A percentile compares a stretch with the other conserved stretches of the same genome.
Conservation (phyloP, 2,797 vertebrate genomes). For the Lophotriccus pileatus region DNA sequence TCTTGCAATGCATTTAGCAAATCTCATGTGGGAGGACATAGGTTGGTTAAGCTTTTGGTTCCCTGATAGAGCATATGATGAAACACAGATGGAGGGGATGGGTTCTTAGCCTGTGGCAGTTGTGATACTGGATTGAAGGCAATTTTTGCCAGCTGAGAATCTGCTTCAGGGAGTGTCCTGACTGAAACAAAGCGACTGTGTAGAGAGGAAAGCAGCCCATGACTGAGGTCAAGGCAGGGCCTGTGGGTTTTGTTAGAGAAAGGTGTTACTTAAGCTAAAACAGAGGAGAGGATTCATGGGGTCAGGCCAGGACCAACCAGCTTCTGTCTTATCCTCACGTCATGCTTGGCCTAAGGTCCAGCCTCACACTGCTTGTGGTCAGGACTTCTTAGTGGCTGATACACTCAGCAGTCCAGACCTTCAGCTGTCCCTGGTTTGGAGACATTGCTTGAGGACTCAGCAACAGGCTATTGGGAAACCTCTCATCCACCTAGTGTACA, state of each 20-base stretch:
- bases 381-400: neutral
- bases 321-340: neutral
- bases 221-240: neutral
- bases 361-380: neutral
- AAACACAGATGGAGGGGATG: neutral
- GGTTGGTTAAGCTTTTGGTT: neutral
- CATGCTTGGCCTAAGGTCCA: neutral
- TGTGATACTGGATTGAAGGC: neutral
- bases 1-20: neutral
- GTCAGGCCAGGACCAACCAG: neutral
- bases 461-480: neutral
- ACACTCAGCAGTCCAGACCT: neutral
- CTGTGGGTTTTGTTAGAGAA: neutral
- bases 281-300: neutral
- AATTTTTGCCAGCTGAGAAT: neutral
- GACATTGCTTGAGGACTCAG: neutral
- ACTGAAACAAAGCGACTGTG: neutral
- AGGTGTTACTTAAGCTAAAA: neutral
- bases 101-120: neutral
- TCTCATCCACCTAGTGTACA: neutral
- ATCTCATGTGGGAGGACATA: neutral
- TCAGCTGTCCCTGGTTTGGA: accelerated
- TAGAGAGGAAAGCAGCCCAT: neutral
- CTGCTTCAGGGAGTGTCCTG: neutral
- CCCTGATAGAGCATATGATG: neutral